Evolutionary conservation across 2,113 vertebrate genomes (phyloP).

Genomic region (Lycocorax pyrrhopterus): DNA sequence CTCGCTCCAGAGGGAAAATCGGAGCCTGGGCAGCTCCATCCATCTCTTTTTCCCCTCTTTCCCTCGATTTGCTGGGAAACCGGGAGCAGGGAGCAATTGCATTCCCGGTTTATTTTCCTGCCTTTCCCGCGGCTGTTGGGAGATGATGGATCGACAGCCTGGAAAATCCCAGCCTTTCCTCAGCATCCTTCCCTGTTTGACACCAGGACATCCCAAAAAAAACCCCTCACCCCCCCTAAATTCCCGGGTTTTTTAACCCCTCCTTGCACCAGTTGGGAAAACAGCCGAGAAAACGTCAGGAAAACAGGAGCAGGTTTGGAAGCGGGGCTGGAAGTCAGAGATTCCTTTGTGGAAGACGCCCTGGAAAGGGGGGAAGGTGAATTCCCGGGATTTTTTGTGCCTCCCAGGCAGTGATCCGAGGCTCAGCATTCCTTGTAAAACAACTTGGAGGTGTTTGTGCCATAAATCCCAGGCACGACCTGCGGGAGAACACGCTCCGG

Average conservation of each 20-base stretch:
- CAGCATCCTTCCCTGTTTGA: not conserved
- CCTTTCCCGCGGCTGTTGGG: not conserved
- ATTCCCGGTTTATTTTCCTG: not conserved
- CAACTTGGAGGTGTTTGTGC: not conserved
- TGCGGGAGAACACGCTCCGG: not conserved
- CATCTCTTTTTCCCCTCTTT: not conserved
- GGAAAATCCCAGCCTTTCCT: not conserved
- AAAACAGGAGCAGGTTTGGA: not conserved
- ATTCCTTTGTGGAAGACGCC: not conserved
- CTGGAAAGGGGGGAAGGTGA: not conserved
- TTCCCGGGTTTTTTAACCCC: not conserved
- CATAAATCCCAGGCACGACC: not conserved
- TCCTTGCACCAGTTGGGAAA: not conserved
- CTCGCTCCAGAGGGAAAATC: not conserved
- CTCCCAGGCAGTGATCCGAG: fast-evolving
- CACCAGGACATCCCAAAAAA: not conserved
- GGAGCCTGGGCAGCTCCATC: fast-evolving
- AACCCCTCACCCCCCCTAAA: not conserved
- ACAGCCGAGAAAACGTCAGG: fast-evolving
- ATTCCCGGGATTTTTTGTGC: not conserved
- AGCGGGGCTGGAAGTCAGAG: fast-evolving
- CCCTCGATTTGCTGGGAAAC: not conserved
- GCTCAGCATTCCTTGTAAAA: not conserved
- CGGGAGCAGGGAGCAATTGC: not conserved
- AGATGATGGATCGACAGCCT: not conserved